phyloP scores from a whole-genome alignment of 2,797 vertebrate genomes.

The Eulemur mongoz region DNA sequence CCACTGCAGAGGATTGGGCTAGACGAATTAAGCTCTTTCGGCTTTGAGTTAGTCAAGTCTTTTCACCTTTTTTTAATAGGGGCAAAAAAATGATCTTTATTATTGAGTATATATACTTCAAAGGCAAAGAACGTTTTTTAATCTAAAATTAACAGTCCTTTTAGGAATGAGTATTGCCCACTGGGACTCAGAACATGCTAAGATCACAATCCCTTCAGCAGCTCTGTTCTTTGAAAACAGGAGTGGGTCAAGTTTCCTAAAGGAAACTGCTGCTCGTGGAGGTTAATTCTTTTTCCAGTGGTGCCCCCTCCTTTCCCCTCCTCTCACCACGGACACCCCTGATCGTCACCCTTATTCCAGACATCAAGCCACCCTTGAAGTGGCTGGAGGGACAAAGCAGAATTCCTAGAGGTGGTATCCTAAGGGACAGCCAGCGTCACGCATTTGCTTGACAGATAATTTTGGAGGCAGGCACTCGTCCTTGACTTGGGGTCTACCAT shows the following conservation, averaged over 20 bases:
- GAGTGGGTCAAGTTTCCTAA: neutral
- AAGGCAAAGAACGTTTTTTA: neutral
- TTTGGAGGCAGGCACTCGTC: neutral
- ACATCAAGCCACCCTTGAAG: neutral
- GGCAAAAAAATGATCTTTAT: neutral
- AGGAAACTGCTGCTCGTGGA: neutral
- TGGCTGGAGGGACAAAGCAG: neutral
- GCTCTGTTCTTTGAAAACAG: neutral
- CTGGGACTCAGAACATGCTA: neutral
- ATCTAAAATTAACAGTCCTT: neutral
- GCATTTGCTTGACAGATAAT: neutral
- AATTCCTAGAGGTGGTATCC: neutral
- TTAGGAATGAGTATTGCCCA: neutral
- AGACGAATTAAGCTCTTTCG: neutral
- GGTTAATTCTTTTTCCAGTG: neutral
- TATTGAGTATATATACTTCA: neutral
- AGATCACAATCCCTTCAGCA: neutral
- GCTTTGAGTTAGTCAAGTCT: neutral
- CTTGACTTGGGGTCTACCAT: neutral
- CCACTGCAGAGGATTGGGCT: too few species aligned
- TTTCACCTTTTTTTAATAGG: neutral
- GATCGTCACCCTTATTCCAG: neutral
- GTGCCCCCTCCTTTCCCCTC: neutral
- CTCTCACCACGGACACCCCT: neutral
- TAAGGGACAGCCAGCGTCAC: neutral